Evolutionary conservation across 2,113 vertebrate genomes (phyloP).

Genomic region (Triplophysa tibetana): DNA sequence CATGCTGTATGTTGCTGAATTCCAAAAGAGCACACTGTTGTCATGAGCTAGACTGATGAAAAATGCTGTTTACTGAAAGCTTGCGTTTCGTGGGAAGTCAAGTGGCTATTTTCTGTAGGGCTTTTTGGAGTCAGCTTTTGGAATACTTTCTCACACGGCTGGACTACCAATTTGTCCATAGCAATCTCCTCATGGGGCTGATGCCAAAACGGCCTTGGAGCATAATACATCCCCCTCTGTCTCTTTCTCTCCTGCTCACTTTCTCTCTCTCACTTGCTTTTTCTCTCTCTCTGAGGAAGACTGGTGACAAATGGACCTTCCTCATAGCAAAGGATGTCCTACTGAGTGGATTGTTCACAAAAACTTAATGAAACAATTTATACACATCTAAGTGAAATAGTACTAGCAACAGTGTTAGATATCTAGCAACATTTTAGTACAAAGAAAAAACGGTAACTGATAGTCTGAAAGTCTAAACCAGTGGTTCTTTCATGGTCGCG

Average conservation of each 20-base stretch:
- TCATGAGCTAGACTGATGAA: slow-evolving; percentile 44
- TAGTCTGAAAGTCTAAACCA: too few species aligned
- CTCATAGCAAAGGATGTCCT: slow-evolving; percentile 16
- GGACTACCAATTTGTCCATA: slow-evolving; percentile 47
- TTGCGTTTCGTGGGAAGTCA: slow-evolving; percentile 1
- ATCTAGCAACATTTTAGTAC: too few species aligned
- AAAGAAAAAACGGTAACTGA: too few species aligned
- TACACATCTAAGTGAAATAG: background rate
- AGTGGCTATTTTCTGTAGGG: slow-evolving; percentile 42
- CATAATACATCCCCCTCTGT: slow-evolving; percentile 19
- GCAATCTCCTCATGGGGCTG: slow-evolving; percentile 41
- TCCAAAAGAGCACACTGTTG: background rate
- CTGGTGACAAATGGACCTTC: slow-evolving; percentile 23
- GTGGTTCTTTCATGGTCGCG: too few species aligned
- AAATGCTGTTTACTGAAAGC: slow-evolving; percentile 24
- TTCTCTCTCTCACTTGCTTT: background rate
- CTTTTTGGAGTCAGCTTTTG: slow-evolving; percentile 30
- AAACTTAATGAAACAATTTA: slow-evolving; percentile 28
- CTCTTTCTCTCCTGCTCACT: background rate
- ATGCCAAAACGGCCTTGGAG: slow-evolving; percentile 43
- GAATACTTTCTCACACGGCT: slow-evolving; percentile 20
- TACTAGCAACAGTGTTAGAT: too few species aligned
- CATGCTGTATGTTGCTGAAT: slow-evolving; percentile 17
- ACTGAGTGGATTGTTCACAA: background rate
- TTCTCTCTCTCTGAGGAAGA: background rate